Evolutionary conservation across 2,113 vertebrate genomes (phyloP).

Genomic region (Solenodon paradoxus): DNA sequence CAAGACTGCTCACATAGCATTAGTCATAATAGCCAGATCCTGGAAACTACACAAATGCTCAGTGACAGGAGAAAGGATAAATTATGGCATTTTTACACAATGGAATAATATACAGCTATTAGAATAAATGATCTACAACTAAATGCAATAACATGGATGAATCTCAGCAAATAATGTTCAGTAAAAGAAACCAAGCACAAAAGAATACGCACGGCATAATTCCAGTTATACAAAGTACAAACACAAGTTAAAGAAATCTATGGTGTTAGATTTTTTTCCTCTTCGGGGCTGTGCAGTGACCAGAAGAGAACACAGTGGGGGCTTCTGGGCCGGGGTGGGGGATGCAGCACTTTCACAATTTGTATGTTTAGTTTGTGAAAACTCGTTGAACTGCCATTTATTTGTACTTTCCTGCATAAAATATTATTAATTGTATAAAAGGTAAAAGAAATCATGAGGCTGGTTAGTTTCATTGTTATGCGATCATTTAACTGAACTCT

Average conservation of each 20-base stretch:
- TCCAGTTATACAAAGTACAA: slow-evolving; percentile 16
- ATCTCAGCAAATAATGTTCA: slow-evolving; percentile 48
- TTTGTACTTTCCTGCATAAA: neutral
- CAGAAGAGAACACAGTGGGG: neutral
- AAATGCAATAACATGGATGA: slow-evolving; percentile 31
- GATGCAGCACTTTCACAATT: neutral
- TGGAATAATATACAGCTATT: slow-evolving; percentile 54
- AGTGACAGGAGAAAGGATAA: slow-evolving; percentile 17
- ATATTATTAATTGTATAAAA: neutral
- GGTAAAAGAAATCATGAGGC: neutral
- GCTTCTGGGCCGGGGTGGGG: neutral
- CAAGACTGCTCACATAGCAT: neutral
- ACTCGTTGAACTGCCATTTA: neutral
- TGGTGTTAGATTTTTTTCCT: neutral
- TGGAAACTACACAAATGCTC: neutral
- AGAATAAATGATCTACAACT: slow-evolving; percentile 46
- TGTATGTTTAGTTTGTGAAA: neutral
- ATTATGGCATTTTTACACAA: slow-evolving; percentile 43
- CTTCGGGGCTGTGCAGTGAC: neutral
- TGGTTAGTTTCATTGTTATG: neutral
- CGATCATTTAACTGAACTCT: neutral
- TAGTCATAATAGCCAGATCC: slow-evolving; percentile 12
- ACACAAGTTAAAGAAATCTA: slow-evolving; percentile 15
- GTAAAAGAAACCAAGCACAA: slow-evolving; percentile 39
- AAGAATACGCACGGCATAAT: slow-evolving; percentile 15